Percentiles rank a stretch among this genome's conserved stretches.
Conservation (phyloP, 2,888 invertebrate species). For the Mythimna pallens region DNA sequence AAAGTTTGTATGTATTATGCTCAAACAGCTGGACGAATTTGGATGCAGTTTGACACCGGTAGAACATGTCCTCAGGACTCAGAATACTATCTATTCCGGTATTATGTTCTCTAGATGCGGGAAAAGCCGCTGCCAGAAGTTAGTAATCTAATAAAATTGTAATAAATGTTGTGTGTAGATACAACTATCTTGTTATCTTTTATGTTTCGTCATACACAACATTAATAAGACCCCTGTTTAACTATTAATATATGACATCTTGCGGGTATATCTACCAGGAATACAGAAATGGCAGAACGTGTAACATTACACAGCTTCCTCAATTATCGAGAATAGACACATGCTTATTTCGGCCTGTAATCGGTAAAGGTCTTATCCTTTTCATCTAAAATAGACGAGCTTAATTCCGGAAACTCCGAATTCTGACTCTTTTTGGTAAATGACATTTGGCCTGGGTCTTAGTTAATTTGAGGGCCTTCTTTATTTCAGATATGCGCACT, state of each 20-base stretch:
- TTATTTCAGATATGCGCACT: background rate
- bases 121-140: no score
- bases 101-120: no score
- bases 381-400: slow-evolving; percentile 38
- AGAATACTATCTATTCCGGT: no score
- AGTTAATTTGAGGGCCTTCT: background rate
- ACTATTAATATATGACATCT: slow-evolving; percentile 29
- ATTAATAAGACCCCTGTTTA: slow-evolving; percentile 8
- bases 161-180: no score
- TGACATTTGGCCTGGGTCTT: slow-evolving; percentile 4
- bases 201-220: slow-evolving; percentile 11
- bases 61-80: no score
- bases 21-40: no score
- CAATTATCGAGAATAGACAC: slow-evolving; percentile 34
- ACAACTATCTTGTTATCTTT: slow-evolving; percentile 2
- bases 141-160: background rate
- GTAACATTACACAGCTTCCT: slow-evolving; percentile 23
- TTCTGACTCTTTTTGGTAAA: slow-evolving; percentile 3
- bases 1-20: no score
- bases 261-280: slow-evolving; percentile 7
- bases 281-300: slow-evolving; percentile 20
- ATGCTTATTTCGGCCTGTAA: slow-evolving; percentile 14
- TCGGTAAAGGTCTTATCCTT: slow-evolving; percentile 23
- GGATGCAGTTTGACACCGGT: no score
- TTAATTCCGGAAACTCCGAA: slow-evolving; percentile 14